Percentiles rank a stretch among this genome's conserved stretches.
Conservation (phyloP, 2,888 invertebrate species). For the Priapulus caudatus region DNA sequence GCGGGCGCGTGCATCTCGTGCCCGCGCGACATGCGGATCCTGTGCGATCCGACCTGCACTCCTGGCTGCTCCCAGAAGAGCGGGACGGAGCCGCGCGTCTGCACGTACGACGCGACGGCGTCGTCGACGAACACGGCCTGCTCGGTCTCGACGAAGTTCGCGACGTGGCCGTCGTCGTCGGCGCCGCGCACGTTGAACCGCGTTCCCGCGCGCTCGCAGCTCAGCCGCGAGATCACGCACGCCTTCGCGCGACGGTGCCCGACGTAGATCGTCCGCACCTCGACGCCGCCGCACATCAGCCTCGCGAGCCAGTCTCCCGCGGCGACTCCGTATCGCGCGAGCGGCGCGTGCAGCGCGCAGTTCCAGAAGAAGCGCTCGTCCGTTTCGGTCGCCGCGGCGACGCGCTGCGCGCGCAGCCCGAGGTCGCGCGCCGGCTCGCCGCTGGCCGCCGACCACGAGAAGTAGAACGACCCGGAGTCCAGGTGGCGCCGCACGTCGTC, state of each 20-base stretch:
- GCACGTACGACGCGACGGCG: constrained; percentile 71
- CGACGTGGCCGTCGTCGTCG: constrained; percentile 97
- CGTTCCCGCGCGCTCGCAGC: constrained; percentile 95
- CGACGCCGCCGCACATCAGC: constrained; percentile 93
- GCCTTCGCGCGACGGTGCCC: constrained; percentile 86
- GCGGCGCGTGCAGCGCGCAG: constrained; percentile 81
- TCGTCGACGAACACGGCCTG: constrained; percentile 65
- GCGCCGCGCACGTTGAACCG: constrained; percentile 96
- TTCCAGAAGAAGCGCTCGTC: constrained; percentile 89
- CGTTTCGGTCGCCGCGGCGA: constrained; percentile 61
- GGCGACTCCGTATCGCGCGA: constrained; percentile 80
- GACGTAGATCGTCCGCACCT: constrained; percentile 95
- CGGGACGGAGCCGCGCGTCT: constrained; percentile 89
- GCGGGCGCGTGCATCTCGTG: constrained; percentile 86
- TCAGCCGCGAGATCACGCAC: constrained; percentile 85
- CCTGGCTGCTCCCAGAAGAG: constrained; percentile 99
- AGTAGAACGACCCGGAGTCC: constrained; percentile 97
- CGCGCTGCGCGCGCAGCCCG: constrained; percentile 82
- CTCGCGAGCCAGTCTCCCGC: constrained; percentile 82
- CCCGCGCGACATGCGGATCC: constrained; percentile 89
- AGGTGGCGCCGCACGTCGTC: constrained; percentile 55
- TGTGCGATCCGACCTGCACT: constrained; percentile 95
- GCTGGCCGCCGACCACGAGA: constrained; percentile 57
- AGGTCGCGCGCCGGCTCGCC: constrained; percentile 60
- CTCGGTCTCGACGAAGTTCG: constrained; percentile 99